phyloP scores from a whole-genome alignment of 1,140 invertebrate species.

The Micrasema longulum region DNA sequence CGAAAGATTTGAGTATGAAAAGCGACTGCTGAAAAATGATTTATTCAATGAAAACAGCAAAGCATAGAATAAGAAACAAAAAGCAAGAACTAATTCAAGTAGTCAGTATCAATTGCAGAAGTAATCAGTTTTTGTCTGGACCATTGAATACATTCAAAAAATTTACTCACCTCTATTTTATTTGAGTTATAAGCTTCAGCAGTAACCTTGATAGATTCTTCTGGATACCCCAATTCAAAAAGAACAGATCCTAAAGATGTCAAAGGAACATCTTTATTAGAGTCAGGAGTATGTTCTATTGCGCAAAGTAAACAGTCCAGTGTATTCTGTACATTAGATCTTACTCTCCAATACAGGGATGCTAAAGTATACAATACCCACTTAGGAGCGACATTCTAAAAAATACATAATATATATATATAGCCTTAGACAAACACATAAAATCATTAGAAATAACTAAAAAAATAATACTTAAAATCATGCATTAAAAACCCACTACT shows the following conservation, averaged over 20 bases:
- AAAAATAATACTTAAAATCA: too few species aligned
- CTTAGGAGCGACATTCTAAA: constrained; percentile 74
- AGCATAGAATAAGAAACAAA: too few species aligned
- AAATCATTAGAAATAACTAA: too few species aligned
- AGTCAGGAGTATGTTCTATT: constrained; percentile 63
- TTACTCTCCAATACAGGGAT: constrained; percentile 77
- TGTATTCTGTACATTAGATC: constrained; percentile 72
- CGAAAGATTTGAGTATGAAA: not conserved
- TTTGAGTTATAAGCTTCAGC: constrained; percentile 71
- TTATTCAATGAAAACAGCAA: too few species aligned
- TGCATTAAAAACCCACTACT: too few species aligned
- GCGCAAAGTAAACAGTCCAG: constrained; percentile 75
- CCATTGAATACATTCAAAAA: too few species aligned
- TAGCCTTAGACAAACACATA: too few species aligned
- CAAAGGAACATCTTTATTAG: constrained; percentile 70
- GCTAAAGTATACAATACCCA: constrained; percentile 75
- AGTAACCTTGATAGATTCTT: constrained; percentile 70
- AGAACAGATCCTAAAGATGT: constrained; percentile 73
- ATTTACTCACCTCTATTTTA: constrained; percentile 71
- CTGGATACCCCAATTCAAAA: constrained; percentile 74
- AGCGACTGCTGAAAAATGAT: too few species aligned
- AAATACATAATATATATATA: constrained; percentile 34
- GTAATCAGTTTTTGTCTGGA: too few species aligned
- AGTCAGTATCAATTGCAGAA: too few species aligned
- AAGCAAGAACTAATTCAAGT: too few species aligned